phyloP scores from a whole-genome alignment of 2,888 invertebrate species.

The Ichneumon xanthorius region DNA sequence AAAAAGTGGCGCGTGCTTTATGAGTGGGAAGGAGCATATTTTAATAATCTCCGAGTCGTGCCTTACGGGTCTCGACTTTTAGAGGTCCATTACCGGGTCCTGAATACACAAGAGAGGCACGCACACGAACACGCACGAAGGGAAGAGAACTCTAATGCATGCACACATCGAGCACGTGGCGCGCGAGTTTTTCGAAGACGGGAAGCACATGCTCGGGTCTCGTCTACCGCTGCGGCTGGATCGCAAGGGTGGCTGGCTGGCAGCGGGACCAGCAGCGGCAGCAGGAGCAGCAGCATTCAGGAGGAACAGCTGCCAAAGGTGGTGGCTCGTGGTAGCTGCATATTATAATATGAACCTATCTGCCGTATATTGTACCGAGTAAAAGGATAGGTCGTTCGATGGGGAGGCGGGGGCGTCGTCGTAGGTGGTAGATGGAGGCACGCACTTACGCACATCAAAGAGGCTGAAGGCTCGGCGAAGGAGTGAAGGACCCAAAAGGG shows the following conservation, averaged over 20 bases:
- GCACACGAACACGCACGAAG: neutral
- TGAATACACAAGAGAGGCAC: conserved; percentile 32
- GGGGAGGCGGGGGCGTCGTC: conserved; percentile 16
- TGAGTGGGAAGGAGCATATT: conserved; percentile 24
- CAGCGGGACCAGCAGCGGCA: conserved; percentile 24
- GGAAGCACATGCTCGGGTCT: conserved; percentile 65
- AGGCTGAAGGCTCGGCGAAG: conserved; percentile 29
- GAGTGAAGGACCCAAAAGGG: conserved; percentile 43
- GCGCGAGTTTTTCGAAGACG: conserved; percentile 64
- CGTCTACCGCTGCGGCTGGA: conserved; percentile 59
- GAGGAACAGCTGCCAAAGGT: conserved; percentile 71
- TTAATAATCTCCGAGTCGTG: conserved; percentile 45
- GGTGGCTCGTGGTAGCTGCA: conserved; percentile 62
- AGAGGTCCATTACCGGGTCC: conserved; percentile 45
- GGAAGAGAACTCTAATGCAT: conserved; percentile 32
- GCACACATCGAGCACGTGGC: conserved; percentile 64
- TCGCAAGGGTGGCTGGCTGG: conserved; percentile 59
- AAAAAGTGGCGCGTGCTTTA: conserved; percentile 42
- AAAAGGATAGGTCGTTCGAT: conserved; percentile 48
- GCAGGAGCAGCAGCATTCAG: conserved; percentile 65
- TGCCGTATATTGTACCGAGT: conserved; percentile 30
- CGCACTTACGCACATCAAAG: conserved; percentile 41
- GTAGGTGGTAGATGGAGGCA: conserved; percentile 59
- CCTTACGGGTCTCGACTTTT: conserved; percentile 45
- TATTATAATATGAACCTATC: conserved; percentile 54